Evolutionary conservation across 2,888 invertebrate species (phyloP).

Genomic region (Campopleginae sp.): DNA sequence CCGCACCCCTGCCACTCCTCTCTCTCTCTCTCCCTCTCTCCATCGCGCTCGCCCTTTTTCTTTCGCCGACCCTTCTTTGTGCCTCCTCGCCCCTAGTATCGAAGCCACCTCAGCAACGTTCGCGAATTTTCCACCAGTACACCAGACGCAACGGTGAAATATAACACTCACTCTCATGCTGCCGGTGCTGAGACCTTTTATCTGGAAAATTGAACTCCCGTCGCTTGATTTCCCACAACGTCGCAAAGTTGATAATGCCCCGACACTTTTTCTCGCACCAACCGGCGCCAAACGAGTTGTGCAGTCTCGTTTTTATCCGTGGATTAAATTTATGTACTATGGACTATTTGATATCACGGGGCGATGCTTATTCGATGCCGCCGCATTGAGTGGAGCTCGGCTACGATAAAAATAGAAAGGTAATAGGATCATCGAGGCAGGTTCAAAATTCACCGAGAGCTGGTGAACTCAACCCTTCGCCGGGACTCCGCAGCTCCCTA

Average conservation of each 20-base stretch:
- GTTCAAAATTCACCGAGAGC: neutral
- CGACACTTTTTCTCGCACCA: conserved; percentile 1
- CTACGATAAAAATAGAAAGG: neutral
- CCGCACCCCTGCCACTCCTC: neutral
- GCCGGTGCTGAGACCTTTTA: conserved; percentile 56
- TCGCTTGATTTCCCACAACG: conserved; percentile 70
- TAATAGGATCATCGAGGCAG: conserved; percentile 3
- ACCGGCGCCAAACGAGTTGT: conserved; percentile 57
- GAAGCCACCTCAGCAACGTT: conserved; percentile 24
- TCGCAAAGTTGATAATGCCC: conserved; percentile 50
- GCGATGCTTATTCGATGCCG: conserved; percentile 11
- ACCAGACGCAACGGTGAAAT: conserved; percentile 43
- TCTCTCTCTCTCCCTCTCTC: neutral
- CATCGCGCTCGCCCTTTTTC: conserved; percentile 19
- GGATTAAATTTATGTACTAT: conserved; percentile 66
- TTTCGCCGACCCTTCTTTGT: conserved; percentile 18
- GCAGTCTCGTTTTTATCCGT: conserved; percentile 63
- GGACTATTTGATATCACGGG: conserved; percentile 45
- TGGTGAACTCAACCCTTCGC: conserved; percentile 1
- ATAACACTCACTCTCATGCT: conserved; percentile 44
- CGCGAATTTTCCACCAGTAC: conserved; percentile 44
- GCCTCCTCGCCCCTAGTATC: neutral
- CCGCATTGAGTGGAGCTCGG: conserved; percentile 23
- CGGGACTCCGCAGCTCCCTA: neutral
- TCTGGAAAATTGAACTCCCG: conserved; percentile 67